Evolutionary conservation across 35 echinoderm and acorn worm species (phyloP).

Genomic region (Chiridota heheva): DNA sequence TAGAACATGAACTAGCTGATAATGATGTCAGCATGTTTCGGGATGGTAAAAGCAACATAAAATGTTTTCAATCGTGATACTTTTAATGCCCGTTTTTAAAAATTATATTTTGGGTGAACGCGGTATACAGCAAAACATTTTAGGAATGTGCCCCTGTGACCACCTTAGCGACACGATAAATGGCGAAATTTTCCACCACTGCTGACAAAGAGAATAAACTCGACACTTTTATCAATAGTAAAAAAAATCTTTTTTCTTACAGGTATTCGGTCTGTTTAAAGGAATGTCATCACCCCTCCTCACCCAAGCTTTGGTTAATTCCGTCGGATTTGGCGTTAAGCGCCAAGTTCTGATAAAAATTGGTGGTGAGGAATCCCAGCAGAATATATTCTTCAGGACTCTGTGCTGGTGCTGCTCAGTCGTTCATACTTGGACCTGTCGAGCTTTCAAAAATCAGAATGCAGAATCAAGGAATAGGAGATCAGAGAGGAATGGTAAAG

Average conservation of each 20-base stretch:
- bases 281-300: conserved; percentile 87
- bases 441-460: conserved; percentile 88
- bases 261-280: conserved; percentile 92
- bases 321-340: conserved; percentile 83
- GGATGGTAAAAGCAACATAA: too few species aligned
- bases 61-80: too few species aligned
- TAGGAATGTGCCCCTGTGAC: too few species aligned
- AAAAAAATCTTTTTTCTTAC: conserved; percentile 39
- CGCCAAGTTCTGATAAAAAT: conserved; percentile 66
- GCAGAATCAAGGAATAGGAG: conserved; percentile 72
- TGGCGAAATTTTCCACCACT: too few species aligned
- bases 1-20: too few species aligned
- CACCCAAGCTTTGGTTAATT: conserved; percentile 75
- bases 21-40: too few species aligned
- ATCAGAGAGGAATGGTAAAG: neutral
- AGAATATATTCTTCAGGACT: conserved; percentile 57
- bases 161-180: too few species aligned
- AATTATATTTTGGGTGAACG: too few species aligned
- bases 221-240: too few species aligned
- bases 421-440: conserved; percentile 62
- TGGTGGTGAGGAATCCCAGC: conserved; percentile 53
- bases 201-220: too few species aligned
- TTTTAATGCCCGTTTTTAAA: too few species aligned
- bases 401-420: conserved; percentile 64
- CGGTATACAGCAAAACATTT: too few species aligned